Conservation (phyloP, 2,797 vertebrate species). For the Argya squamiceps region DNA sequence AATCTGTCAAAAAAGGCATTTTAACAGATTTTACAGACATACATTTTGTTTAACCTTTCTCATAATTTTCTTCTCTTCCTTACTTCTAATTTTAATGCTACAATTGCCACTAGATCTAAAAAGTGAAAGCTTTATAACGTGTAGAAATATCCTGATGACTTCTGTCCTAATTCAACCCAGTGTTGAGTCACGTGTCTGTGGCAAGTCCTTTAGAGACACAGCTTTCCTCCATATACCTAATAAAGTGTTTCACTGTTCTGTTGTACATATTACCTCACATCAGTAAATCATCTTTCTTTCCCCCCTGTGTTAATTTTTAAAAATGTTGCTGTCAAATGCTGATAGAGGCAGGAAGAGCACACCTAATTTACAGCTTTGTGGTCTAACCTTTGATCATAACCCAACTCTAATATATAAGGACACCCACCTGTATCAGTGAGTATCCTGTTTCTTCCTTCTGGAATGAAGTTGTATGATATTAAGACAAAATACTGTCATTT, state of each 20-base stretch:
- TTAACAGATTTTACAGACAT: background rate
- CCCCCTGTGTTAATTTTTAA: accelerated
- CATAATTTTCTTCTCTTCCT: background rate
- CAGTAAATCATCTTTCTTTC: background rate
- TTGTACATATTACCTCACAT: background rate
- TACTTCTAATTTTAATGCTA: background rate
- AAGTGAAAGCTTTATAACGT: background rate
- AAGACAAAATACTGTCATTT: background rate
- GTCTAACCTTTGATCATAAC: background rate
- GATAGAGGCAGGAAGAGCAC: background rate
- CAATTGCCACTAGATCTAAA: background rate
- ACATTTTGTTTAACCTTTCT: background rate
- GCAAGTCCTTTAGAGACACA: background rate
- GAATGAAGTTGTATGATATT: background rate
- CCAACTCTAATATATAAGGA: background rate
- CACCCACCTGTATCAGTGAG: too few relatives aligned
- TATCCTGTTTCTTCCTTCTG: background rate
- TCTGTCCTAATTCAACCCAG: background rate
- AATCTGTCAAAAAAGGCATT: background rate
- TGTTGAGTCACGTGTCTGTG: accelerated
- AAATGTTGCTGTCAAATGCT: background rate
- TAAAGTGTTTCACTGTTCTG: background rate
- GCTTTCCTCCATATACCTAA: background rate
- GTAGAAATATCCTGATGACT: background rate
- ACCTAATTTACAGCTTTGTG: background rate